Conservation (phyloP, 2,888 invertebrate species). For the Chromoteleia sp. region DNA sequence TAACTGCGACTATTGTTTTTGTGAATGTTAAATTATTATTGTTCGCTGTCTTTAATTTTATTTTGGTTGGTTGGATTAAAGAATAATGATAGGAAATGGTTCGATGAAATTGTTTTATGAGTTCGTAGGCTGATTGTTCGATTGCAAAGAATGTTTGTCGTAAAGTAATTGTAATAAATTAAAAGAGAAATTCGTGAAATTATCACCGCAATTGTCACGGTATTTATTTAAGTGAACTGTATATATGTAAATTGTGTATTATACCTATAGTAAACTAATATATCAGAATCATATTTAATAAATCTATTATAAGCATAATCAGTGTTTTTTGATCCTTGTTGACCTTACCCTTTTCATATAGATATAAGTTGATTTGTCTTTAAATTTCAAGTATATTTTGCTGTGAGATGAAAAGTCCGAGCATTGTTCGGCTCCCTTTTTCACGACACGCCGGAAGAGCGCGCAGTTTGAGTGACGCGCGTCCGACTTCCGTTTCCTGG, state of each 20-base stretch:
- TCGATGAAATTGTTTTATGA: constrained; percentile 32
- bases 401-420: constrained; percentile 27
- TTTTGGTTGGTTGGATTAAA: neutral
- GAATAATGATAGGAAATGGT: neutral
- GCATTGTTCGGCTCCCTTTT: constrained; percentile 75
- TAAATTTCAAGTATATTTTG: constrained; percentile 51
- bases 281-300: constrained; percentile 82
- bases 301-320: constrained; percentile 72
- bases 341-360: neutral
- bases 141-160: constrained; percentile 10
- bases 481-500: constrained; percentile 84
- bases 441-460: constrained; percentile 81
- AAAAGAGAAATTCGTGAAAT: constrained; percentile 21
- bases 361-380: constrained; percentile 33
- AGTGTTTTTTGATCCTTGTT: neutral
- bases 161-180: constrained; percentile 30
- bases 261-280: constrained; percentile 80
- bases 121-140: neutral
- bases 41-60: neutral
- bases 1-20: neutral
- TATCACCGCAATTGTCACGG: constrained; percentile 68
- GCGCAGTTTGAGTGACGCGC: constrained; percentile 84
- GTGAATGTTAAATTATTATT: neutral
- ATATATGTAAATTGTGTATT: constrained; percentile 84
- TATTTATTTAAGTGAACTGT: constrained; percentile 81